Evolutionary conservation across 2,113 vertebrate genomes (phyloP), one percentile per base, ranked within the genome.

Genomic region (Leucosticte australis): DNA sequence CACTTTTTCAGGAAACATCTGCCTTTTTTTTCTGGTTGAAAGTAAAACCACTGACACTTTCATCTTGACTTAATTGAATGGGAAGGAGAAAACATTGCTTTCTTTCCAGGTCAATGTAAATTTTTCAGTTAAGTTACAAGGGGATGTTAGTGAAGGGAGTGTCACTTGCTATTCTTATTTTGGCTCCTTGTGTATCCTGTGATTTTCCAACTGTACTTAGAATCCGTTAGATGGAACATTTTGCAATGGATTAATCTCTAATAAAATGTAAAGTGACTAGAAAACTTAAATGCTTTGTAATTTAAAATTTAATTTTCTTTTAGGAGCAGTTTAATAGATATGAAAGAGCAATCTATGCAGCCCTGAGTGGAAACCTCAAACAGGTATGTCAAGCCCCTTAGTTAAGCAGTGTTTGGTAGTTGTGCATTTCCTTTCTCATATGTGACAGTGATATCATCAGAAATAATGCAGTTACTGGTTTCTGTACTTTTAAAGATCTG

Each of bases 321-420:
- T 88, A 99, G 99, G 98, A 99, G 91, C 98, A 98, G 88, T 99
- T 99, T 89, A 98, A 98, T 97, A 98, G 98, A 97, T 99, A 99
- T 3, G 99, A 99, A 94, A 97, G 98, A 97, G 99, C 99, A 56
- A 99, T 99, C 95, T 99, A 99, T 87, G 99, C 99, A 73, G 98
- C 98, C 35, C 98, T 99, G 79, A 99, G 99, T 96, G 99, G 99
- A 95, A 99, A 99, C 93, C 98, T 99, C 41, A 99, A 98, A 91
- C 99, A 99, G 98, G 99, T 99, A 98, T 50, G 94, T 57, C 35
- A 31, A 7, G 20, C 65, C 62, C 65, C 52, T 53, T 71, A 24
- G 13, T 24, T 50, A 62, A 50, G 14, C 33, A 50, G 6, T 73
- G 42, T 62, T 94, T 42, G n/a, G 28, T 65, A 83, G 23, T 8